Base-by-base conservation (phyloP, 2,113 vertebrate species). In the Sturnus vulgaris region DNA sequence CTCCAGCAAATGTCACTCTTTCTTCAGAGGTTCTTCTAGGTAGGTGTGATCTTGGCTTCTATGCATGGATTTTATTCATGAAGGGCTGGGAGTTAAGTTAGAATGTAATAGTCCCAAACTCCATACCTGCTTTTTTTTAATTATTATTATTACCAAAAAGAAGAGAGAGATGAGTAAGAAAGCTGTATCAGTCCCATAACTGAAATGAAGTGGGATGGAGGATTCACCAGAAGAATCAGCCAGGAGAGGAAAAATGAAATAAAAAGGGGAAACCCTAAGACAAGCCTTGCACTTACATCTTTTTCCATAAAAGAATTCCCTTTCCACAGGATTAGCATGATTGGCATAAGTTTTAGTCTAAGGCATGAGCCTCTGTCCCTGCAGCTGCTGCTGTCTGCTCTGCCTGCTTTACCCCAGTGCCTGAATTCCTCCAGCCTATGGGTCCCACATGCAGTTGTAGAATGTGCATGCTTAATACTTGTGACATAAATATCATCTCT, bases 331-430 rank as follows among this genome's bases (percentile, higher is more conserved):
- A 52, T 59, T 56, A 63, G 71, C 24, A 10, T 60, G 66, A 70
- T 10, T 91, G 83, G 20, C 28, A 13, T 37, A 68, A 88, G 33
- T 70, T 86, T 70, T 73, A 40, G 55, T 70, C 27, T 0, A 0
- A 88, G 83, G 50, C 68, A 17, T 27, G 50, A 70, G 69, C 30
- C 77, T 83, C 47, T 78, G 57, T 73, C 50, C 20, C 23, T 88
- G 83, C 86, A 95, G 91, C 93, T 91, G 94, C 80, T 86, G 68
- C 88, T 80, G 86, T 76, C 83, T 75, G 42, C 87, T 75, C 81
- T 82, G 82, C 47, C 35, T n/a, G 46, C 64, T 64, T 73, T 65
- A 70, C 68, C 35, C 28, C 33, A 11, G 33, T 63, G 83, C 77
- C 50, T 59, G 73, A 81, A 84, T 91, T 91, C 81, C 81, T 92